Evolutionary conservation across 2,797 vertebrate genomes (phyloP), one percentile per base, ranked within the genome.

Genomic region (Rhynchonycteris naso): DNA sequence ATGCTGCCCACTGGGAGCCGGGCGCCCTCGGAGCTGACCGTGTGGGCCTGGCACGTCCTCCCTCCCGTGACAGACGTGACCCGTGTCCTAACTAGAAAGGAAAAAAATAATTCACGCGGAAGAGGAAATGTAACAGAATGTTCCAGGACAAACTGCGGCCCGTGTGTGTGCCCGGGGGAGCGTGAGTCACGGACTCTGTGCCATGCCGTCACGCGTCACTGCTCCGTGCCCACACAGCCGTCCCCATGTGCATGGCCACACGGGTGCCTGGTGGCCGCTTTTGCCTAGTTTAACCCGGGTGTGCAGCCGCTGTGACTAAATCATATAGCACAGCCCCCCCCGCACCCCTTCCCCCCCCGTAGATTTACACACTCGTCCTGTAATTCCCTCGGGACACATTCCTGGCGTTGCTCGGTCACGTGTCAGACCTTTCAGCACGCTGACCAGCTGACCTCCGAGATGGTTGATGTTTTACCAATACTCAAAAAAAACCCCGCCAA

Each of bases 331-430:
- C 5, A 43, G 43, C 43, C 16, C 1, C 24, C 50, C 52, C n/a
- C n/a, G n/a, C n/a, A n/a, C n/a, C n/a, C n/a, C n/a, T n/a, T n/a
- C n/a, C n/a, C 2, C 56, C 82, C 24, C 0, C 7, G 28, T 7
- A 11, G 59, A 10, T 12, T 35, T 14, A 5, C 0, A 2, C n/a
- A 0, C 52, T 43, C 50, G 52, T 21, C 72, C 1, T 0, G 7
- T 10, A 4, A 28, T 19, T 35, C 54, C 22, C 24, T 68, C 19
- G 47, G 33, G 2, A 12, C 12, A 2, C 19, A 2, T 38, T 58
- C 30, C 33, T 56, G 12, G 10, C 26, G 16, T 24, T 14, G 30
- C 54, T 26, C 4, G 11, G 38, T 9, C 52, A 24, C 1, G 35
- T 16, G 26, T 59, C 35, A 35, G 21, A 6, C 33, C 18, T 33